Evolutionary conservation across 2,888 invertebrate species (phyloP).

Genomic region (Pseudeuparius sepicola): DNA sequence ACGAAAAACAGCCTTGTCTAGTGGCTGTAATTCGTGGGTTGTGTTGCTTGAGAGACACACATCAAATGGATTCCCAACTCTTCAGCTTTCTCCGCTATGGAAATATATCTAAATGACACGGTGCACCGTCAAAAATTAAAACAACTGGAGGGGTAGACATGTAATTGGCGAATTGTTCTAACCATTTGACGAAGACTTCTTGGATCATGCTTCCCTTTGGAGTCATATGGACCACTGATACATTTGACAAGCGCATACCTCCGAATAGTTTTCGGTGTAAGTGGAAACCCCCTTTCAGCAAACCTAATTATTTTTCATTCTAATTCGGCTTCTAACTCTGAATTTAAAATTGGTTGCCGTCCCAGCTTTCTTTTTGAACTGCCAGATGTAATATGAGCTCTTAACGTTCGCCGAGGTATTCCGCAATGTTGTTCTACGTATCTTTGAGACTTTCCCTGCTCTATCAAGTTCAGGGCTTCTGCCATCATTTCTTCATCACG

Average conservation of each 20-base stretch:
- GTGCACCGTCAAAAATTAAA: conserved; percentile 28
- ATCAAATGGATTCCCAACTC: conserved; percentile 23
- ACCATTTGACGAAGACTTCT: conserved; percentile 15
- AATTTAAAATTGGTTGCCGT: conserved; percentile 2
- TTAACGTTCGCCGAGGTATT: conserved; percentile 1
- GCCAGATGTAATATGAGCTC: conserved; percentile 2
- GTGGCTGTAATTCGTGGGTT: conserved; percentile 33
- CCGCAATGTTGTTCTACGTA: conserved; percentile 3
- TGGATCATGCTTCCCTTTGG: conserved; percentile 2
- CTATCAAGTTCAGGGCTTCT: too few species aligned
- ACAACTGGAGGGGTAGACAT: conserved; percentile 20
- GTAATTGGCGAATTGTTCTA: conserved; percentile 25
- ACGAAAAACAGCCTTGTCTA: conserved; percentile 30
- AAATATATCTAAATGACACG: conserved; percentile 25
- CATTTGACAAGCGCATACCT: too few species aligned
- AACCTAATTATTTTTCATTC: conserved; percentile 1
- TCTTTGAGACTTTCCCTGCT: too few species aligned
- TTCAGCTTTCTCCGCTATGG: conserved; percentile 29
- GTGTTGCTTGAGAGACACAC: too few species aligned
- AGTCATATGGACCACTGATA: conserved; percentile 3
- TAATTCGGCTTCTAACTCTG: background rate
- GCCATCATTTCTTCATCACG: conserved; percentile 3
- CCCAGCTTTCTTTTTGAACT: conserved; percentile 2
- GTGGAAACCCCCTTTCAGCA: conserved; percentile 2
- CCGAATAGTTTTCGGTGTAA: conserved; percentile 26